Evolutionary conservation across 2,888 invertebrate genomes (phyloP).

Genomic region (Cerastis leucographa): DNA sequence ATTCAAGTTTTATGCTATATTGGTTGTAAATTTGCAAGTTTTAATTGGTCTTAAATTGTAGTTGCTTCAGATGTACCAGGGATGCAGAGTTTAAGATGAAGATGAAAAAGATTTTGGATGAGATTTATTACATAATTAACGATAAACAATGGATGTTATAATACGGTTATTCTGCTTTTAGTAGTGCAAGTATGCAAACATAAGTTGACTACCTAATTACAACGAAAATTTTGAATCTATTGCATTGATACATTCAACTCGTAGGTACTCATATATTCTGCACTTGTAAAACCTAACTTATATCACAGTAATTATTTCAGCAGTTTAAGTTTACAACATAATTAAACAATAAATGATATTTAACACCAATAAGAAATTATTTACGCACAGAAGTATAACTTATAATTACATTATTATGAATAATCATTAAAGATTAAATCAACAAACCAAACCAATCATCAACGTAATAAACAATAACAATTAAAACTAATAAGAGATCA

Average conservation of each 20-base stretch:
- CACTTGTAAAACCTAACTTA: not conserved
- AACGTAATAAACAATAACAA: conserved; percentile 13
- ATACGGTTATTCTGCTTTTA: too few species aligned
- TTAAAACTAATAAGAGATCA: conserved; percentile 46
- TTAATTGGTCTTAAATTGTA: conserved; percentile 22
- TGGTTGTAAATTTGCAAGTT: conserved; percentile 20
- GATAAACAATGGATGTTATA: too few species aligned
- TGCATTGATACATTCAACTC: too few species aligned
- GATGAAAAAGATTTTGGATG: too few species aligned
- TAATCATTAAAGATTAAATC: not conserved
- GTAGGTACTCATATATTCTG: too few species aligned
- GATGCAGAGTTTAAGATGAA: not conserved
- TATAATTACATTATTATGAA: not conserved
- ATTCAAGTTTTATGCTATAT: conserved; percentile 9
- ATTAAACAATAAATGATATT: too few species aligned
- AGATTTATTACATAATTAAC: not conserved
- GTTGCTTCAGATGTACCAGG: not conserved
- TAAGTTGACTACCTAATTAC: too few species aligned
- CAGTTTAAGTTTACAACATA: not conserved
- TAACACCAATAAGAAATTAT: too few species aligned
- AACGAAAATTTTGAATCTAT: too few species aligned
- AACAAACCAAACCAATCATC: not conserved
- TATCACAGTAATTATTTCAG: not conserved
- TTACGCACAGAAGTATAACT: too few species aligned
- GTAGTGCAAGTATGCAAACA: too few species aligned